Base-by-base conservation (phyloP, 1,140 invertebrate species). In the Drosophila sturtevanti region DNA sequence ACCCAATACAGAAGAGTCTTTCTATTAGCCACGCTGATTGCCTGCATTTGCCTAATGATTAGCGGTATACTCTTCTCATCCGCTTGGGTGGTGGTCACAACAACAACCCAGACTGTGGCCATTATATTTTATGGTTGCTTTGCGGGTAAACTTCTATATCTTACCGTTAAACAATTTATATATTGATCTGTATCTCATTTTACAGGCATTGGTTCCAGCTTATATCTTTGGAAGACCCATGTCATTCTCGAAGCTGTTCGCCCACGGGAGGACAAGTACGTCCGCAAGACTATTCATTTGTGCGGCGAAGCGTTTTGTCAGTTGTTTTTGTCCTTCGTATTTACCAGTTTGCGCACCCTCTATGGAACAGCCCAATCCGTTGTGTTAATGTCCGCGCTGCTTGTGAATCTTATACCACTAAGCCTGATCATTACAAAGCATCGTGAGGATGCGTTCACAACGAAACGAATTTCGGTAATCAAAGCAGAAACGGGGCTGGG, bases 291-390 rank as follows among this genome's bases (percentile, higher is more conserved):
- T 0, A 91, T 91, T 14, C 86, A 89, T 22, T 52, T 91, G 41
- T 91, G 90, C 41, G 90, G 90, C 18, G 90, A 91, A 63, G 90
- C 90, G 18, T 91, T 91, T 44, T 91, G 90, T 64, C 90, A 91
- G 51, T 64, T 91, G 0, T 91, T 91, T 55, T 75, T 91, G 1
- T 91, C 90, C 3, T 91, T 91, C 24, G 90, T 91, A 2, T 91
- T 91, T 44, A 91, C 89, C 77, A 91, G 91, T 60, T 62, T 91
- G 37, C 82, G 90, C n/a, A 91, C 90, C 0, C 66, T 91, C 0
- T 91, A 91, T 7, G 90, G 90, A 10, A 91, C 89, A 1, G 89
- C 90, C 0, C 90, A 91, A 52, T 90, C 90, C 0, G 86, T 91
- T 44, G 80, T 91, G 7, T 55, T 91, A 12, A 91, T 91, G 90